Percentiles rank a stretch among this genome's conserved stretches.
Conservation (phyloP, 2,113 vertebrate species). For the Hippocampus guttulatus region DNA sequence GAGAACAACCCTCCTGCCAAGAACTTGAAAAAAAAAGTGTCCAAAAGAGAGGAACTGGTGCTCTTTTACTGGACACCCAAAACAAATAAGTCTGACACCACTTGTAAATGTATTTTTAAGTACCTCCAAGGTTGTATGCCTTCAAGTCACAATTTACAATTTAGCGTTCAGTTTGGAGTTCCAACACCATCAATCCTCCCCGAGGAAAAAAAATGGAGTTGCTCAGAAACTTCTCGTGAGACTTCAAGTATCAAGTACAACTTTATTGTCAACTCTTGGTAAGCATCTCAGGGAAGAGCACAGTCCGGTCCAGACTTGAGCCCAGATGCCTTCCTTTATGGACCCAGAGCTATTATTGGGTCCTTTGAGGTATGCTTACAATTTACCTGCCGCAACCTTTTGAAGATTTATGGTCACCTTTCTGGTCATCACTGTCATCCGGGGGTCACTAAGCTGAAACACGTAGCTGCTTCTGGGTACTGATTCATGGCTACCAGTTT, state of each 20-base stretch:
- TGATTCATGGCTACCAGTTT: not conserved
- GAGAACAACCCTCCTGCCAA: not conserved
- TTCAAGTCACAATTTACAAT: constrained; percentile 1
- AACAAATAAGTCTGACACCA: constrained; percentile 1
- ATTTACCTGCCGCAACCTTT: not conserved
- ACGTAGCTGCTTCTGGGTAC: not conserved
- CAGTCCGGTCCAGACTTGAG: not conserved
- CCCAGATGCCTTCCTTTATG: not conserved
- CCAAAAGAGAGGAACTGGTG: not conserved
- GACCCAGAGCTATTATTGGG: not conserved
- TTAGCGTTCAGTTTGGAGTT: not conserved
- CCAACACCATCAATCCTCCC: not conserved
- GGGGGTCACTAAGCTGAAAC: not conserved
- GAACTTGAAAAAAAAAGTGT: not conserved
- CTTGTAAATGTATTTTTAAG: constrained; percentile 2
- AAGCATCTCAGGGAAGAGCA: not conserved
- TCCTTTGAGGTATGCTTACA: not conserved
- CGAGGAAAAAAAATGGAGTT: not conserved
- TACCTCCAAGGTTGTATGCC: not conserved
- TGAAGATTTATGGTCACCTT: not conserved
- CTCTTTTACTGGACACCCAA: not conserved
- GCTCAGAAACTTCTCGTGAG: not conserved
- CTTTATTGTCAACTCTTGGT: not conserved
- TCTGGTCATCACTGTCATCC: not conserved
- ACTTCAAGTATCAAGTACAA: not conserved